phyloP scores from a whole-genome alignment of 2,113 vertebrate species.

The Alaudala cheleensis region DNA sequence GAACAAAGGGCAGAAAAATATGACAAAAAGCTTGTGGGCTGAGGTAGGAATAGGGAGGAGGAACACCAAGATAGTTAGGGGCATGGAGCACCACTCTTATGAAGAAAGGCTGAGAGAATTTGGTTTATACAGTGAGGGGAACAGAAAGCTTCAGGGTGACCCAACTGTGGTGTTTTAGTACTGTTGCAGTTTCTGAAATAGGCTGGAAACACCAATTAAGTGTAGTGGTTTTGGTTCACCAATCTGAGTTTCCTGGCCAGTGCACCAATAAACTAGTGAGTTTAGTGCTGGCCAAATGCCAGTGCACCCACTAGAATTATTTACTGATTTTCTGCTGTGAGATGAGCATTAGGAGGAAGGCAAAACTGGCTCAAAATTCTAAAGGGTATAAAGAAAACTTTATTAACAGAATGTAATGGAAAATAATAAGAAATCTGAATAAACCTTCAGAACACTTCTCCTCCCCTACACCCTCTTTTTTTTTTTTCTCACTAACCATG shows the following conservation, averaged over 20 bases:
- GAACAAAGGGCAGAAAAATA: background rate
- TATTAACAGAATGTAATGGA: background rate
- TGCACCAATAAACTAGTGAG: background rate
- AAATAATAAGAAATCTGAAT: background rate
- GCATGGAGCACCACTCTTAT: background rate
- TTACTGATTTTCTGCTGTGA: background rate
- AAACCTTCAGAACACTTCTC: background rate
- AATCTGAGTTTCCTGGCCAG: background rate
- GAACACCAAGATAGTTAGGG: no score
- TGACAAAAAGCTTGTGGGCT: fast-evolving
- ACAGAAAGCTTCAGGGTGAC: background rate
- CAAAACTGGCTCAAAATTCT: background rate
- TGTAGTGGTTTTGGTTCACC: background rate
- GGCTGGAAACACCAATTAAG: background rate
- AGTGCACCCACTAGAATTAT: background rate
- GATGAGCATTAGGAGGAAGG: background rate
- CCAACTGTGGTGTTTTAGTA: background rate
- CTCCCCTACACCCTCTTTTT: background rate
- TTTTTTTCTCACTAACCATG: background rate
- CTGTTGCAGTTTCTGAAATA: background rate
- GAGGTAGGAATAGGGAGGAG: background rate
- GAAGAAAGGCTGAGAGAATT: background rate
- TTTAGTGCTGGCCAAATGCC: background rate
- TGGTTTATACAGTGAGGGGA: background rate
- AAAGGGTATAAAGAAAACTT: background rate